Evolutionary conservation across 64 coral and sea anemone species (phyloP).

Genomic region (Pachyseris speciosa): DNA sequence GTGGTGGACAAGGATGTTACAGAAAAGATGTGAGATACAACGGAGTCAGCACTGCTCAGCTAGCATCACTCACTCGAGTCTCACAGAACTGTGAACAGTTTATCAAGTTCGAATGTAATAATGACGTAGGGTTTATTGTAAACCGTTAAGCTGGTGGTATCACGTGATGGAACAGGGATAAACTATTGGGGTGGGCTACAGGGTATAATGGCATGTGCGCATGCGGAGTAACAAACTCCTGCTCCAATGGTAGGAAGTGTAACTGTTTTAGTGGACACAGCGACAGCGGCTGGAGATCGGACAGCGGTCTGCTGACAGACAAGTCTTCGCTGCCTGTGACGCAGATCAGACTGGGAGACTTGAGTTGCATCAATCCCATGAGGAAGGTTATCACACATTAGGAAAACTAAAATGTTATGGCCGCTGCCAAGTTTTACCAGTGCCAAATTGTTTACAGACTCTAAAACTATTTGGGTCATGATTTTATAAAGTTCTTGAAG

Average conservation of each 20-base stretch:
- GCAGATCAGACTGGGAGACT: constrained; percentile 36
- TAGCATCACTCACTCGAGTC: constrained; percentile 10
- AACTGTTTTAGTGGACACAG: background rate
- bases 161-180: constrained; percentile 3
- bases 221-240: constrained; percentile 31
- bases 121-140: background rate
- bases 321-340: constrained; percentile 29
- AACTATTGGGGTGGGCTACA: constrained; percentile 35
- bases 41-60: constrained; percentile 32
- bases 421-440: no score
- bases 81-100: constrained; percentile 66
- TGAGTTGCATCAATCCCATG: accelerated
- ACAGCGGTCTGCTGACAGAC: constrained; percentile 49
- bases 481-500: no score
- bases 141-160: background rate
- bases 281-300: background rate
- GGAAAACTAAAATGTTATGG: constrained; percentile 43
- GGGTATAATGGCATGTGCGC: background rate
- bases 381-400: constrained; percentile 50
- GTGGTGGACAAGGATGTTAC: background rate
- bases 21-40: constrained; percentile 29
- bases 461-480: no score
- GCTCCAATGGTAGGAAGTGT: background rate
- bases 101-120: constrained; percentile 35
- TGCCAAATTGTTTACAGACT: no score